Conservation (phyloP, 1,140 invertebrate species). For the Heliconius eleuchia region DNA sequence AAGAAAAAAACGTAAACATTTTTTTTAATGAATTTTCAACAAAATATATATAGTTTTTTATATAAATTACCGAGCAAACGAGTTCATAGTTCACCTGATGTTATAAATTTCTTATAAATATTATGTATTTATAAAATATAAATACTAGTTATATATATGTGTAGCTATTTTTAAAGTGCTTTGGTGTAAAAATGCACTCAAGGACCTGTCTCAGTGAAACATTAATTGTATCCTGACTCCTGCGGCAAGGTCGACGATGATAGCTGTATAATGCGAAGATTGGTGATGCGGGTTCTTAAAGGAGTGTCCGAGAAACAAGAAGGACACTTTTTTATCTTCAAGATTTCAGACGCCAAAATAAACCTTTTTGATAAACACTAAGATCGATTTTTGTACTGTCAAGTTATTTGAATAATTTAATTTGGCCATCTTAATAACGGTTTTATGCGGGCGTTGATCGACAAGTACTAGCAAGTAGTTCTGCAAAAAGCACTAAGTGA, state of each 20-base stretch:
- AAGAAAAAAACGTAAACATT: too few species aligned
- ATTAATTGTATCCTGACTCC: constrained; percentile 65
- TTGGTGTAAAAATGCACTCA: constrained; percentile 47
- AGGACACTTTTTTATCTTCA: constrained; percentile 18
- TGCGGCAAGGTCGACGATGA: constrained; percentile 58
- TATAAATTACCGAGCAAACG: too few species aligned
- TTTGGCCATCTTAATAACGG: constrained; percentile 31
- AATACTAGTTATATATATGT: not conserved
- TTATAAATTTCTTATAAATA: too few species aligned
- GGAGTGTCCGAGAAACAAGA: constrained; percentile 47
- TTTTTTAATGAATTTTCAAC: too few species aligned
- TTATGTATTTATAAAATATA: too few species aligned
- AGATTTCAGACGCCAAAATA: constrained; percentile 4
- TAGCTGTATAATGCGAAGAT: constrained; percentile 73
- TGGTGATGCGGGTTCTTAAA: constrained; percentile 55
- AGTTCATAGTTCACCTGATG: too few species aligned
- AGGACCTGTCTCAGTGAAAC: constrained; percentile 49
- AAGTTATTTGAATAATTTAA: constrained; percentile 11
- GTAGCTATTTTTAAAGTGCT: constrained; percentile 31
- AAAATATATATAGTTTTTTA: too few species aligned
- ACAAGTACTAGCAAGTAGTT: not conserved
- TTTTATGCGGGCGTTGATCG: not conserved
- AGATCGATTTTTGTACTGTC: constrained; percentile 1
- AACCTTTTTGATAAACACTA: constrained; percentile 8
- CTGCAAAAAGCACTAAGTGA: not conserved